Conservation (phyloP, 23 tunicate species). For the Phallusia fumigata region DNA sequence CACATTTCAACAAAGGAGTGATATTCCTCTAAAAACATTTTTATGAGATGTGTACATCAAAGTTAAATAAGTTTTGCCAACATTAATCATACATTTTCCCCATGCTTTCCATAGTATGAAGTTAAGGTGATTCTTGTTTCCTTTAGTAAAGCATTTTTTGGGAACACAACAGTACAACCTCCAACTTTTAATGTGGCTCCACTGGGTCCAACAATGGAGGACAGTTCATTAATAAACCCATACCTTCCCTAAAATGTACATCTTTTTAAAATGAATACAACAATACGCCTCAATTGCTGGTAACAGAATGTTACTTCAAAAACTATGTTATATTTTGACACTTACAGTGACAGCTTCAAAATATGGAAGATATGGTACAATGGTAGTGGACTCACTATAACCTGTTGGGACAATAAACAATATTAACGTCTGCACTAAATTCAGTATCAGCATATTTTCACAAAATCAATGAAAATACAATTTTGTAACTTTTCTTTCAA, state of each 20-base stretch:
- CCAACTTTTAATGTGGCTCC: neutral
- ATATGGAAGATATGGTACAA: neutral
- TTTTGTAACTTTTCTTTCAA: too few species aligned
- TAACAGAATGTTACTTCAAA: too few species aligned
- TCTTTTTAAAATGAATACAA: too few species aligned
- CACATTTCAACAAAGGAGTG: slow-evolving; percentile 6
- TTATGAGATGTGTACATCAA: neutral
- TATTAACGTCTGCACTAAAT: too few species aligned
- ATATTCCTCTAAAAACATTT: neutral
- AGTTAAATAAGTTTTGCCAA: neutral
- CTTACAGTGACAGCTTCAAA: neutral
- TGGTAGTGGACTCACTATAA: neutral
- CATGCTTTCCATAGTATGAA: neutral
- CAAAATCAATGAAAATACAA: too few species aligned
- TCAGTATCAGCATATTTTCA: too few species aligned
- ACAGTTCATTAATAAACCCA: neutral
- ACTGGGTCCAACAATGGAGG: neutral
- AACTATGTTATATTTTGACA: too few species aligned
- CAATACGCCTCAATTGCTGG: too few species aligned
- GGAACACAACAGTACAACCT: neutral
- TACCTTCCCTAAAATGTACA: neutral
- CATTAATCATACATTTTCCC: neutral
- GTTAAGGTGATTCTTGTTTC: neutral
- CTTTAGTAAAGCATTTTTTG: neutral
- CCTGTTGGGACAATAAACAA: neutral